phyloP scores from a whole-genome alignment of 2,113 vertebrate species.

The Rhinoptilus africanus region DNA sequence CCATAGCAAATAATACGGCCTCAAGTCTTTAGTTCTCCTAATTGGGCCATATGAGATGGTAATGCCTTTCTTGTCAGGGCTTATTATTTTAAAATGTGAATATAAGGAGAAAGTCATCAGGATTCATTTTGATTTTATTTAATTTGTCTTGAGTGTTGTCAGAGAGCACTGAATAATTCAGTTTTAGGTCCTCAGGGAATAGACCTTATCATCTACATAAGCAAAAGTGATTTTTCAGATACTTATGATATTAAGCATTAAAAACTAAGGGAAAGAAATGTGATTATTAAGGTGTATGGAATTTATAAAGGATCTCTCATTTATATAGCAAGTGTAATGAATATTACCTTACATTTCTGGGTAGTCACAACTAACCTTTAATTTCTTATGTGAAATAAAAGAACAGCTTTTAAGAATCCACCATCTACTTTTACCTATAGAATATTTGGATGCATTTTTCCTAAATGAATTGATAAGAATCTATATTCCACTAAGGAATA shows the following conservation, averaged over 20 bases:
- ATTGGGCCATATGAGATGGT: constrained; percentile 49
- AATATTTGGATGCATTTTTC: background rate
- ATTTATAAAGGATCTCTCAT: background rate
- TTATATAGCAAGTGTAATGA: background rate
- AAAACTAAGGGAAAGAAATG: constrained; percentile 24
- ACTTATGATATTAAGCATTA: background rate
- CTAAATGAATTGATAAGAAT: background rate
- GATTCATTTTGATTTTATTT: constrained; percentile 56
- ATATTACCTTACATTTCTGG: background rate
- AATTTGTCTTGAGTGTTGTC: constrained; percentile 56
- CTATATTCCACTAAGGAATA: background rate
- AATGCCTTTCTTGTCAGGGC: constrained; percentile 41
- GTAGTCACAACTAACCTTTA: background rate
- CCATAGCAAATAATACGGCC: background rate
- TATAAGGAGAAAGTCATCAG: constrained; percentile 13
- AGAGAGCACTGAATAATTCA: constrained; percentile 58
- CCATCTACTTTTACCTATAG: background rate
- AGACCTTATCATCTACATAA: constrained; percentile 44
- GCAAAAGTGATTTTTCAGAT: constrained; percentile 42
- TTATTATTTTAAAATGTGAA: constrained; percentile 57
- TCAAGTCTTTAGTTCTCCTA: constrained; percentile 29
- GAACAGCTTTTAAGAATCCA: background rate
- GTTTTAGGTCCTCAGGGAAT: constrained; percentile 19
- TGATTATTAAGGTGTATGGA: background rate
- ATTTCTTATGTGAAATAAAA: background rate